These are phyloP conservation scores for Onychorhynchus coronatus DNA, from an alignment of 2,113 vertebrate species.

Conservation along the genomic window DNA sequence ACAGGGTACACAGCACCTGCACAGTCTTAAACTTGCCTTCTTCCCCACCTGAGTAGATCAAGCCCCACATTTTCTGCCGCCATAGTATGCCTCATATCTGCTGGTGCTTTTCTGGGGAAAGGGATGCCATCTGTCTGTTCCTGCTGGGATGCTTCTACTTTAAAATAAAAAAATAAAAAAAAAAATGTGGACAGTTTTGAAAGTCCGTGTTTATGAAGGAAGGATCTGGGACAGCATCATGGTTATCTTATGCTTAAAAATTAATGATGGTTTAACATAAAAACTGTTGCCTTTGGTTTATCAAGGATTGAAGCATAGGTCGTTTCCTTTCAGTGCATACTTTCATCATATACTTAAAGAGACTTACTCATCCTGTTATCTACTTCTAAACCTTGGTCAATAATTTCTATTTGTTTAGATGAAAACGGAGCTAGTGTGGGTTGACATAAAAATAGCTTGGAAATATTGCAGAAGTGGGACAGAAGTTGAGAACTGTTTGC, in stretches of 20 bases:
- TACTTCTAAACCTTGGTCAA: neutral
- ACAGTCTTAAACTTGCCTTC: neutral
- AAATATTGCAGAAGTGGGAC: neutral
- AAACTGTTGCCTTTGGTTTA: neutral
- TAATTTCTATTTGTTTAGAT: neutral
- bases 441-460: neutral
- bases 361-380: neutral
- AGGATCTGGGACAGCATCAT: neutral
- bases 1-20: neutral
- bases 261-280: neutral
- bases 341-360: neutral
- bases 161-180: neutral
- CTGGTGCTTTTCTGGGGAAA: neutral
- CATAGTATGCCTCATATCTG: rapidly evolving
- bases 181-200: neutral
- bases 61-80: neutral
- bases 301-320: neutral
- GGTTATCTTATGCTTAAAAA: neutral
- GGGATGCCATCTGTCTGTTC: neutral
- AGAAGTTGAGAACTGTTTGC: neutral
- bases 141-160: neutral
- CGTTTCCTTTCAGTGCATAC: neutral
- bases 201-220: neutral
- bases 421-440: neutral
- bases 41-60: neutral